Evolutionary conservation across 2,888 invertebrate species (phyloP), one percentile per base, ranked within the genome.

Genomic region (Drosophila recens): DNA sequence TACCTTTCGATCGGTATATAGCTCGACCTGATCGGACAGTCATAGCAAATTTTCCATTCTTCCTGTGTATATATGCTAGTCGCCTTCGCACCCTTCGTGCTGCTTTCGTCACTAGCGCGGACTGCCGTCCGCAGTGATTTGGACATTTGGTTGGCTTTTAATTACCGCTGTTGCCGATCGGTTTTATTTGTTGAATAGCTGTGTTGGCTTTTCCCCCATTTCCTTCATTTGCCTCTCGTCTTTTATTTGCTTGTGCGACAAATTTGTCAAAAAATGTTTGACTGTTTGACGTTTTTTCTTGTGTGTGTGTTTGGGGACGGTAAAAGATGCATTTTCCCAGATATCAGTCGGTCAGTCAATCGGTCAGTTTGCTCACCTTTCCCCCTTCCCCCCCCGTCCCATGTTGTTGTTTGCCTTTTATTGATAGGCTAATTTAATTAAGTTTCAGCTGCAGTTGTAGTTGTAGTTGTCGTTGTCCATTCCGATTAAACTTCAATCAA

Each of bases 401-500:
- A 20, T 36, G 4, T 20, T 40, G 42, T 36, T 56, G 34, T 62
- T 43, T 63, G 46, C 49, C 38, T 38, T 45, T 62, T 49, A 58
- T 49, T 40, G 72, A 67, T 86, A 66, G 78, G 80, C 87, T 88
- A 84, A 84, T 84, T 84, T 72, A 84, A 84, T 84, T 88, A 84
- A 84, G 72, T 81, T 73, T 62, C 51, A 38, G 61, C 42, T 53
- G 63, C 38, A 52, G 52, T 36, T 43, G 34, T 56, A 27, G 27
- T 36, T 61, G 40, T 40, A 56, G 23, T 23, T 23, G 23, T 23
- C 48, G 45, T 36, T 67, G 74, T 77, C 72, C 75, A 67, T 71
- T 75, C 69, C 85, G 79, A 90, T 90, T 83, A 81, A 83, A 81
- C 82, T 87, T 88, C 90, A 89, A 90, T 90, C 91, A 89, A 83